Evolutionary conservation across 2,113 vertebrate species (phyloP).

Genomic region (Urocitellus parryii): DNA sequence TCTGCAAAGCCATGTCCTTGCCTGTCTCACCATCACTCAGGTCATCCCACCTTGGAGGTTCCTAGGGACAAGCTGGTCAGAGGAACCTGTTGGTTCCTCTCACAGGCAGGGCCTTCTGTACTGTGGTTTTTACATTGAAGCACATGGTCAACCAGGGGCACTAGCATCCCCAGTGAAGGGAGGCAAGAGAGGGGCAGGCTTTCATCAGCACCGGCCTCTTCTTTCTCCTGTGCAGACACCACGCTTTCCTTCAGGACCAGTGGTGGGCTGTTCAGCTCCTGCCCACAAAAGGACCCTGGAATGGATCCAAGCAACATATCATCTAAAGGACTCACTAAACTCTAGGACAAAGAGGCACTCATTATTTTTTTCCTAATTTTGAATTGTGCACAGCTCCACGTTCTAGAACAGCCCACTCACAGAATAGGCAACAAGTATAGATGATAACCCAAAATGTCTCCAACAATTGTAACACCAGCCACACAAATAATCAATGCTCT

Average conservation of each 20-base stretch:
- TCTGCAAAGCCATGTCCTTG: too few relatives aligned
- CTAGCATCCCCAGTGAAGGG: not conserved
- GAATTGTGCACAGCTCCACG: not conserved
- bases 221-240: rapidly evolving
- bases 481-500: not conserved
- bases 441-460: not conserved
- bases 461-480: not conserved
- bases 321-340: not conserved
- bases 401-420: not conserved
- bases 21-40: too few relatives aligned
- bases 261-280: rapidly evolving
- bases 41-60: too few relatives aligned
- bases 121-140: not conserved
- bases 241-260: not conserved
- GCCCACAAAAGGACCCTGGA: not conserved
- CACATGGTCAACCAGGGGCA: too few relatives aligned
- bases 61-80: not conserved
- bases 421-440: not conserved
- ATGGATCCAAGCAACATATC: not conserved
- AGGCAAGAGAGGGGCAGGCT: not conserved
- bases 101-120: rapidly evolving
- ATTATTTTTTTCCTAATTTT: not conserved
- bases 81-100: too few relatives aligned
- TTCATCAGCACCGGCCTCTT: too few relatives aligned
- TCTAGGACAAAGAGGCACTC: not conserved